Evolutionary conservation across 2,113 vertebrate species (phyloP), one percentile per base, ranked within the genome.

Genomic region (Canis aureus): DNA sequence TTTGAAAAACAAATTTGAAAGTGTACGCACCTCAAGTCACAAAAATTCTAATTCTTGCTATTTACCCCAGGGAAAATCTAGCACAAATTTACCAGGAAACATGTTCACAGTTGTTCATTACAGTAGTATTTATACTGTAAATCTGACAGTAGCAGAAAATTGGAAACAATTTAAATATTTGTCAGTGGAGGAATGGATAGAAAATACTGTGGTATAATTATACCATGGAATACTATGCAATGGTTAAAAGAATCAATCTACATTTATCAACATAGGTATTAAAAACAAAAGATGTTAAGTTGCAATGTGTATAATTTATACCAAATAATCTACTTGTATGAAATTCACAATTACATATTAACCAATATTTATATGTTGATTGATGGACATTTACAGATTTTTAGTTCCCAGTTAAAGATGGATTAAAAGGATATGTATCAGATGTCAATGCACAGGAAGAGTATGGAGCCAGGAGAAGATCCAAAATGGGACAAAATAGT

Each of bases 1-100:
- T 84, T 35, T 59, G 49, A 55, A 86, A 92, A 82, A 76, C 8
- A 89, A 64, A 89, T 57, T 60, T 92, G 1, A 73, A 96, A 87
- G 73, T 78, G 4, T 3, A 11, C 79, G 12, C 15, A 4, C 10
- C 15, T 94, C 38, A 1, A 64, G 35, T 6, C 8, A 84, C 35
- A 80, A 17, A 83, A 83, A 89, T 95, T 43, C 15, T 17, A 53
- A 85, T 73, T 92, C 84, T 97, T 98, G 2, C 16, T 32, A 49
- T 53, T 83, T 71, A 84, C 5, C 1, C 15, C 22, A 55, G 3
- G 66, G 20, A 79, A 95, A 94, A 73, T 74, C 0, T 10, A 86
- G 32, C 23, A 82, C 23, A 78, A 87, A 43, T 76, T 86, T 55
- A 59, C 60, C 2, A 67, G 23, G 74, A 51, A 83, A 82, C 3